Conservation (phyloP, 2,113 vertebrate species). For the Channa maculata region DNA sequence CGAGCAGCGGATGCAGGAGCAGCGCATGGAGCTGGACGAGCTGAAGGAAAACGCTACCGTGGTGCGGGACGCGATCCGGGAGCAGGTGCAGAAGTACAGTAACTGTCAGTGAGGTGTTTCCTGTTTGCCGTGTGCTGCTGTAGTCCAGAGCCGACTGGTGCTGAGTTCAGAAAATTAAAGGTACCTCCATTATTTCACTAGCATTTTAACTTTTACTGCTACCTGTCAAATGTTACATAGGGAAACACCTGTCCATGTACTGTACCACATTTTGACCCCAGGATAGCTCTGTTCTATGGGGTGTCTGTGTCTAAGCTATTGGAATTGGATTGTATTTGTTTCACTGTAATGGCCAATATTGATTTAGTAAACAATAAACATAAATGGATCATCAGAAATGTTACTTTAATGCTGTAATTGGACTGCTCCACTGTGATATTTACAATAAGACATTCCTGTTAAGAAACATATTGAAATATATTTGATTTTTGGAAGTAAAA, state of each 20-base stretch:
- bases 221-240: constrained; percentile 54
- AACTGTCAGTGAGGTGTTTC: constrained; percentile 73
- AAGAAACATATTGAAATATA: constrained; percentile 17
- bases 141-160: constrained; percentile 15
- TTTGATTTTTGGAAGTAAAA: constrained; percentile 23
- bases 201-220: constrained; percentile 46
- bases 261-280: constrained; percentile 41
- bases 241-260: constrained; percentile 50
- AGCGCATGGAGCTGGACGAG: constrained; percentile 75
- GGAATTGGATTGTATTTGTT: constrained; percentile 40
- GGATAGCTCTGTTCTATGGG: constrained; percentile 11
- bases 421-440: constrained; percentile 18
- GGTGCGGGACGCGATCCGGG: constrained; percentile 78
- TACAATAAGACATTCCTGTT: constrained; percentile 39
- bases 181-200: constrained; percentile 26
- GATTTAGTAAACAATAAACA: constrained; percentile 41
- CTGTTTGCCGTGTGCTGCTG: constrained; percentile 39
- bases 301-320: constrained; percentile 49
- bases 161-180: constrained; percentile 20
- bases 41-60: constrained; percentile 79
- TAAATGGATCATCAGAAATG: constrained; percentile 51
- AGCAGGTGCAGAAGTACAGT: constrained; percentile 77
- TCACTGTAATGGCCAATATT: constrained; percentile 27
- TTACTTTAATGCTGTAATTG: constrained; percentile 48
- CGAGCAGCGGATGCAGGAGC: constrained; percentile 80